phyloP scores from a whole-genome alignment of 2,113 vertebrate genomes.

The Pedetes capensis region DNA sequence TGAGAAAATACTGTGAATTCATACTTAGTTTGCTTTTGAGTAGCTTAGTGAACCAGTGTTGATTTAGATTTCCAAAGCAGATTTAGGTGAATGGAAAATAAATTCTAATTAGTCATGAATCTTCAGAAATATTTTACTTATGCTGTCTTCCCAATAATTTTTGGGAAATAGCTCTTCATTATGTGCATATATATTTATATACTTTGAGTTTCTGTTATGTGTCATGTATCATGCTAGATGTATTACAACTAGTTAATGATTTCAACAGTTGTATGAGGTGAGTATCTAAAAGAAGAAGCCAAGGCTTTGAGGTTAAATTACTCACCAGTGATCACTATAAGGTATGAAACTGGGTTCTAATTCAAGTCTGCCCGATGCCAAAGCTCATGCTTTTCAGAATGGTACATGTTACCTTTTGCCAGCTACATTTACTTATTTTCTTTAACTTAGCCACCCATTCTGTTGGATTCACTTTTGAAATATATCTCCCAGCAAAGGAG shows the following conservation, averaged over 20 bases:
- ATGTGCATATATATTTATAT: neutral
- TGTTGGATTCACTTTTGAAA: neutral
- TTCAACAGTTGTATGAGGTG: neutral
- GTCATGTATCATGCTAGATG: neutral
- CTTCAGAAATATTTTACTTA: neutral
- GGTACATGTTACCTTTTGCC: neutral
- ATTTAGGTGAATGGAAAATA: neutral
- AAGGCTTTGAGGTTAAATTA: neutral
- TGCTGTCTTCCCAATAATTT: neutral
- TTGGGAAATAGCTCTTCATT: neutral
- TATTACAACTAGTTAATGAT: neutral
- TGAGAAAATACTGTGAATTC: neutral
- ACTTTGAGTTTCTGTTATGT: neutral
- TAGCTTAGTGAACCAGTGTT: neutral
- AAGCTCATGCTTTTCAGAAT: neutral
- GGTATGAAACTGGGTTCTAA: neutral
- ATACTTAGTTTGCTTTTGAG: neutral
- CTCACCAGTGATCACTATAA: neutral
- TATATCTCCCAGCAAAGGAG: neutral
- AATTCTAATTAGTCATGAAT: neutral
- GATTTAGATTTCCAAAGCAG: neutral
- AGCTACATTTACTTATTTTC: neutral
- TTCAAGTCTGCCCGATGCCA: neutral
- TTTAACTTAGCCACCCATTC: neutral
- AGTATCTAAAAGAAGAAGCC: neutral